Evolutionary conservation across 2,113 vertebrate species (phyloP).

Genomic region (Chloropsis cyanopogon): DNA sequence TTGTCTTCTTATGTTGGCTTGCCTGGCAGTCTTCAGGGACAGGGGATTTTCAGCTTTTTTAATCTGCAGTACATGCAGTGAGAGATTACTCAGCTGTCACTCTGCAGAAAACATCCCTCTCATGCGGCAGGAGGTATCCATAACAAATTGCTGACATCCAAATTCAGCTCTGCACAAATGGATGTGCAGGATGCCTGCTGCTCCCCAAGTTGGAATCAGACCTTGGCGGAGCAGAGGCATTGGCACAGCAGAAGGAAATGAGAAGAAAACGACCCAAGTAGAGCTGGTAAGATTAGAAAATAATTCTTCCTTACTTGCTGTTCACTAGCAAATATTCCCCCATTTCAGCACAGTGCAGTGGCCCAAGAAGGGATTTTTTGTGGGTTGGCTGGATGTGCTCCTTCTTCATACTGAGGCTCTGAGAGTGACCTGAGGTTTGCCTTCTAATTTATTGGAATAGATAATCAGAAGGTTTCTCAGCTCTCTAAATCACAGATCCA

Average conservation of each 20-base stretch:
- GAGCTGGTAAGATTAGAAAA: neutral
- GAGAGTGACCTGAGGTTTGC: neutral
- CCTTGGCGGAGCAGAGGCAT: accelerated
- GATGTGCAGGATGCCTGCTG: neutral
- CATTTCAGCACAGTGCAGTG: neutral
- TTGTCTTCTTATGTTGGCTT: neutral
- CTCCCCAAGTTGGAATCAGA: neutral
- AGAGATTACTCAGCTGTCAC: neutral
- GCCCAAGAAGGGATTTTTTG: neutral
- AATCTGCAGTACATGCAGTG: neutral
- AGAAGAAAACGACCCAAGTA: neutral
- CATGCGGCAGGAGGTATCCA: neutral
- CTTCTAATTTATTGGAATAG: neutral
- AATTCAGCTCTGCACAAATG: neutral
- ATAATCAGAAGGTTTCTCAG: neutral
- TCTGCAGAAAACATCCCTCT: neutral
- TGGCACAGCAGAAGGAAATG: neutral
- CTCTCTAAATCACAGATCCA: neutral
- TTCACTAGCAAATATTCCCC: neutral
- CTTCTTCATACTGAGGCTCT: neutral
- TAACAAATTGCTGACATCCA: neutral
- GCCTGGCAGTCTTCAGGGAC: neutral
- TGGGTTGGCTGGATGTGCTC: neutral
- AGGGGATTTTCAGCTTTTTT: neutral
- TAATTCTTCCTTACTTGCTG: neutral